phyloP scores from a whole-genome alignment of 1,140 invertebrate species.

The Tenebrio molitor region DNA sequence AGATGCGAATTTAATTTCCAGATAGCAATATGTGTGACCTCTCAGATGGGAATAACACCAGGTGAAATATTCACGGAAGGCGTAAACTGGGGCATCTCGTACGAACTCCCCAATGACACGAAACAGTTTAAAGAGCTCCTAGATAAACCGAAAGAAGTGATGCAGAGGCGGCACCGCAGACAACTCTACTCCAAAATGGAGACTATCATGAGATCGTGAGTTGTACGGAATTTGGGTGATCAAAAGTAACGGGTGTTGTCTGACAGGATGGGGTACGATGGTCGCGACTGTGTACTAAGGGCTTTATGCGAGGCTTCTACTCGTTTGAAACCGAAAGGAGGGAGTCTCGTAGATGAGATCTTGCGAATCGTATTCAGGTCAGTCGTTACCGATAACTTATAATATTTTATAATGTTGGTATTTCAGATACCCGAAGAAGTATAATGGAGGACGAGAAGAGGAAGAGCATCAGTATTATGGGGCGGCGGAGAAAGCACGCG shows the following conservation, averaged over 20 bases:
- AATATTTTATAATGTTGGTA: constrained; percentile 4
- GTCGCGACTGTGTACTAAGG: constrained; percentile 78
- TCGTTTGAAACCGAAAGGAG: constrained; percentile 63
- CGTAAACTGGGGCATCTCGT: constrained; percentile 83
- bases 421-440: constrained; percentile 16
- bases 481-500: not conserved
- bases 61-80: constrained; percentile 72
- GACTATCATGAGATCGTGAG: constrained; percentile 78
- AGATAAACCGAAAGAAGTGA: constrained; percentile 60
- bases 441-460: not conserved
- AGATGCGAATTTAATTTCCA: constrained; percentile 37
- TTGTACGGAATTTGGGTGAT: too few relatives aligned
- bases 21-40: constrained; percentile 16
- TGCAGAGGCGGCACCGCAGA: constrained; percentile 70
- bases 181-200: constrained; percentile 79
- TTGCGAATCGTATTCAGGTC: constrained; percentile 39
- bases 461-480: constrained; percentile 11
- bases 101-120: constrained; percentile 79
- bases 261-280: constrained; percentile 71
- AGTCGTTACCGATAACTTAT: not conserved
- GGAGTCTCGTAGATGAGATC: constrained; percentile 22
- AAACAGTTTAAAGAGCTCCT: constrained; percentile 68
- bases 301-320: constrained; percentile 81
- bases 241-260: not conserved
- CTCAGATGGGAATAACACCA: constrained; percentile 39